These are phyloP conservation scores for Drosophila flavopinicola DNA, from an alignment of 2,888 invertebrate species.

Conservation along the genomic window DNA sequence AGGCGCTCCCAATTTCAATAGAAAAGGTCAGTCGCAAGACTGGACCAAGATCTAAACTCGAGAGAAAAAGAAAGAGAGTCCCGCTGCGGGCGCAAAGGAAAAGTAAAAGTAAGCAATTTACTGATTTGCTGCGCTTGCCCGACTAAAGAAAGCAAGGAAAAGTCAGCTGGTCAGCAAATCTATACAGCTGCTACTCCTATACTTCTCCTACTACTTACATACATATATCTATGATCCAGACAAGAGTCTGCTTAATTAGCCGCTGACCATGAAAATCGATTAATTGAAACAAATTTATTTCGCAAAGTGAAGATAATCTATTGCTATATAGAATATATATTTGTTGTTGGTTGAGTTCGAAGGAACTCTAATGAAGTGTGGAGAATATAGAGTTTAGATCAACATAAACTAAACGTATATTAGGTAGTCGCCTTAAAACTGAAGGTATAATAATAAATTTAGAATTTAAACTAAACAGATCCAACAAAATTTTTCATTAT, in stretches of 20 bases:
- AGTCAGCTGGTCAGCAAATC: slow-evolving; percentile 64
- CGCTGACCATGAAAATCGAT: slow-evolving; percentile 67
- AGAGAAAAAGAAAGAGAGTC: not conserved
- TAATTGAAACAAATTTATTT: slow-evolving; percentile 49
- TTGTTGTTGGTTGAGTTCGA: not conserved
- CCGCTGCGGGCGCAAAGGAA: slow-evolving; percentile 32
- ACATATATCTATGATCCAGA: slow-evolving; percentile 13
- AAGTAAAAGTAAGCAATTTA: slow-evolving; percentile 78
- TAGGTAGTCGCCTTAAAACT: too few relatives aligned
- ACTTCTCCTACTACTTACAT: slow-evolving; percentile 1
- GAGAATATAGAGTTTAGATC: too few relatives aligned
- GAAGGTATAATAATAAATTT: too few relatives aligned
- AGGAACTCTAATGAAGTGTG: not conserved
- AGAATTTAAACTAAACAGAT: too few relatives aligned
- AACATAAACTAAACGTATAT: too few relatives aligned
- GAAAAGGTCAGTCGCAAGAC: slow-evolving; percentile 53
- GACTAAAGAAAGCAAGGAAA: slow-evolving; percentile 50
- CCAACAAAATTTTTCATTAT: too few relatives aligned
- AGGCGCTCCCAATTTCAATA: slow-evolving; percentile 58
- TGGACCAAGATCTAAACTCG: slow-evolving; percentile 25
- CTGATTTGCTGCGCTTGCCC: slow-evolving; percentile 68
- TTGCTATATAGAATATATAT: not conserved
- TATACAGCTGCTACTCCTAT: slow-evolving; percentile 58
- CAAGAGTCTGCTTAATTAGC: slow-evolving; percentile 55
- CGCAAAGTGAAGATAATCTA: slow-evolving; percentile 17